Conservation (phyloP, 2,113 vertebrate genomes). For the Ammospiza nelsoni region DNA sequence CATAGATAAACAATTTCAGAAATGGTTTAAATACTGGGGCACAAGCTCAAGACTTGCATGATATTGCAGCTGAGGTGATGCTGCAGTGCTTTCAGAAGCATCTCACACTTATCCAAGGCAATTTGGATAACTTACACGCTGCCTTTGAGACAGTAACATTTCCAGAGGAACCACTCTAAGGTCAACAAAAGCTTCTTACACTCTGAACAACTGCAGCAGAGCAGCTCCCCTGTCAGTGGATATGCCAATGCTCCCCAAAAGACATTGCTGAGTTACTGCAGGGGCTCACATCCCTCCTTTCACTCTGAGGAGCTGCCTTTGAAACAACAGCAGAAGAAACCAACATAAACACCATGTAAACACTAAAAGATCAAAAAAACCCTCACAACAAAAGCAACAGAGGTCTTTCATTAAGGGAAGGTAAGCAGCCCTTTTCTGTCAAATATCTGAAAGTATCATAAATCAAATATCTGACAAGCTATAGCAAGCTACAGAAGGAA, state of each 20-base stretch:
- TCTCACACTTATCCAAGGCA: conserved; percentile 2
- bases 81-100: conserved; percentile 6
- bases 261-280: background rate
- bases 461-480: background rate
- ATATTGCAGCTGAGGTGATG: background rate
- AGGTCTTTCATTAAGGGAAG: background rate
- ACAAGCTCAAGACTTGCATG: background rate
- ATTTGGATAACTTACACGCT: conserved; percentile 37
- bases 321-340: conserved; percentile 12
- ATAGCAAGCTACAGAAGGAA: background rate
- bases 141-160: conserved; percentile 46
- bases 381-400: background rate
- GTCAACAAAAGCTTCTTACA: conserved; percentile 33
- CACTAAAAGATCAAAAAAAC: background rate
- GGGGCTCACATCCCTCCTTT: conserved; percentile 2
- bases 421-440: background rate
- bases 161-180: conserved; percentile 60
- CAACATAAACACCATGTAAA: conserved; percentile 6
- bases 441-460: conserved; percentile 12
- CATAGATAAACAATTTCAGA: background rate
- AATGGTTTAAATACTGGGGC: background rate
- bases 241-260: background rate
- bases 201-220: conserved; percentile 28
- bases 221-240: conserved; percentile 6
- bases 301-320: background rate